A percentile compares a stretch with the other conserved stretches of the same genome.
These are phyloP conservation scores for Kryphioiulus occultus DNA, from an alignment of 2,888 invertebrate species.

Conservation along the genomic window DNA sequence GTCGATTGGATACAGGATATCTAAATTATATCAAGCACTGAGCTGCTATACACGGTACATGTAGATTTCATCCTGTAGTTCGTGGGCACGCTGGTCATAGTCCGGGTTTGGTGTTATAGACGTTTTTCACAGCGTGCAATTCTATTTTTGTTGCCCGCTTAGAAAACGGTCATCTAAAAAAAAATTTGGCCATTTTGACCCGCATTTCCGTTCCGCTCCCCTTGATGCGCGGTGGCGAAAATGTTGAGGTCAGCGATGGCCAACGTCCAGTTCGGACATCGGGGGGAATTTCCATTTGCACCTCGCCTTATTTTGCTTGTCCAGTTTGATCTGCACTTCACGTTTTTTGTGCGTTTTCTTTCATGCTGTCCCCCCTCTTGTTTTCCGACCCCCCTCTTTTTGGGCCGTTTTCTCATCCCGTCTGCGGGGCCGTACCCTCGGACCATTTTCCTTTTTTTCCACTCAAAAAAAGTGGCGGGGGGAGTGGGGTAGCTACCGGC, in stretches of 20 bases:
- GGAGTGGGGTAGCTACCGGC: not conserved
- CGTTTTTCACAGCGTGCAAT: not conserved
- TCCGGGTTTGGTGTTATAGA: not conserved
- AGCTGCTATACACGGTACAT: too few relatives aligned
- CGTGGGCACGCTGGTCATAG: not conserved
- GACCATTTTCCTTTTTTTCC: slow-evolving; percentile 20
- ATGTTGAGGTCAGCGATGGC: slow-evolving; percentile 18
- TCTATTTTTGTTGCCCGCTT: not conserved
- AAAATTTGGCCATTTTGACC: not conserved
- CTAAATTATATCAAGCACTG: too few relatives aligned
- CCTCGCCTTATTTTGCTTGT: slow-evolving; percentile 28
- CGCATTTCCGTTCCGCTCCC: not conserved
- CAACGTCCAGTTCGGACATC: slow-evolving; percentile 25
- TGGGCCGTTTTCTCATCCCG: slow-evolving; percentile 2
- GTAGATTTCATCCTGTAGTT: not conserved
- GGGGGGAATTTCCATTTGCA: not conserved
- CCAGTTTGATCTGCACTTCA: slow-evolving; percentile 35
- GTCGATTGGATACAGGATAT: too few relatives aligned
- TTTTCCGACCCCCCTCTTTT: not conserved
- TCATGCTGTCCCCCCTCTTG: slow-evolving; percentile 26
- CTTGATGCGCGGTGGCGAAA: not conserved
- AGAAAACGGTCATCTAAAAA: not conserved
- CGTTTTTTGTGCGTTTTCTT: slow-evolving; percentile 21
- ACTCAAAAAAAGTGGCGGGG: not conserved
- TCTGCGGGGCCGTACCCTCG: slow-evolving; percentile 17